phyloP scores from a whole-genome alignment of 1,140 invertebrate genomes.

The Drosophila malerkotliana region DNA sequence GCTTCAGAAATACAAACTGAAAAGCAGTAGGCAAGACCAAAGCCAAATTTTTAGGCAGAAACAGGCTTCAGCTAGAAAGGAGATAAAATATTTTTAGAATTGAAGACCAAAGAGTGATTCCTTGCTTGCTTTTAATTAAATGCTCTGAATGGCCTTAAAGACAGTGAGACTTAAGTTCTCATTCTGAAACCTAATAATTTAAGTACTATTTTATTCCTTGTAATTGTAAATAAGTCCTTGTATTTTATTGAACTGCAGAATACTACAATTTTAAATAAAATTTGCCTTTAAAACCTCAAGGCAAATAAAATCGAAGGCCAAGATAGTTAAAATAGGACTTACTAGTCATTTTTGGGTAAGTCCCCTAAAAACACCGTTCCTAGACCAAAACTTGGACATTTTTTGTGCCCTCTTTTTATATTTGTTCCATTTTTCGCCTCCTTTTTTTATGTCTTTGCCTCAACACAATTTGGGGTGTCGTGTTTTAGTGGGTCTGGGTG shows the following conservation, averaged over 20 bases:
- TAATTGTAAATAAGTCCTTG: no score
- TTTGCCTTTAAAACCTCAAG: no score
- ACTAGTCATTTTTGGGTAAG: not conserved
- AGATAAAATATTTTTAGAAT: not conserved
- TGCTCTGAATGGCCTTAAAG: no score
- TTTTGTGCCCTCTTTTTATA: not conserved
- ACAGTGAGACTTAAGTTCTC: no score
- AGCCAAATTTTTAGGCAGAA: not conserved
- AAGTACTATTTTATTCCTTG: no score
- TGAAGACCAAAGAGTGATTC: no score
- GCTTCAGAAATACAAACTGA: not conserved
- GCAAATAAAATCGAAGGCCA: not conserved
- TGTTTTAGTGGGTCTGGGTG: not conserved
- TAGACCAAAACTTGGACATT: not conserved
- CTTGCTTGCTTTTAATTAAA: no score
- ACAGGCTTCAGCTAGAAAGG: not conserved
- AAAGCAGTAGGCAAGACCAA: not conserved
- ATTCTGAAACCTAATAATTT: no score
- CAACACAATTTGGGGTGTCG: conserved; percentile 45
- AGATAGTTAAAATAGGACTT: not conserved
- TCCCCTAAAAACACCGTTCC: not conserved
- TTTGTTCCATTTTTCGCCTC: conserved; percentile 13
- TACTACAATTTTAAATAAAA: no score
- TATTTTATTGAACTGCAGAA: no score
- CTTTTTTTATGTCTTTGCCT: conserved; percentile 21